Percentiles rank a stretch among this genome's conserved stretches.
These are phyloP conservation scores for Minunthozetes semirufus DNA, from an alignment of 2,888 invertebrate genomes.

Conservation along the genomic window DNA sequence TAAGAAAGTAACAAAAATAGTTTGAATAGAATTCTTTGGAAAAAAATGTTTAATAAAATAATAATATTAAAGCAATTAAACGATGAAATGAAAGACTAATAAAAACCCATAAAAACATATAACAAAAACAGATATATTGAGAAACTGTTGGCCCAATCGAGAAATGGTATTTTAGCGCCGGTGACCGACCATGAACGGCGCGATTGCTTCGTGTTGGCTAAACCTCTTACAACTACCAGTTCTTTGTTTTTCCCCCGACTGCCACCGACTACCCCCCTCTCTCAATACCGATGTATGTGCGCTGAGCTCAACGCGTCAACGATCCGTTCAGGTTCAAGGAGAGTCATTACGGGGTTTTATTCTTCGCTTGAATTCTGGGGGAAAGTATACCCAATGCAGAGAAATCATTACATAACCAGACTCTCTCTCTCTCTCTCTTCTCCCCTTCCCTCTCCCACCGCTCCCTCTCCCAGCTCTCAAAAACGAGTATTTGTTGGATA, in stretches of 20 bases:
- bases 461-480: too few relatives aligned
- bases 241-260: neutral
- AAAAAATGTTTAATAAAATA: too few relatives aligned
- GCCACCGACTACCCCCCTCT: neutral
- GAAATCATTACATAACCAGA: neutral
- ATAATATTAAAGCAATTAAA: too few relatives aligned
- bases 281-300: neutral
- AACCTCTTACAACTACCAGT: neutral
- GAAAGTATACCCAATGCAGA: too few relatives aligned
- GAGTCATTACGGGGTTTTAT: neutral
- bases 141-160: too few relatives aligned
- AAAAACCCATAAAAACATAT: too few relatives aligned
- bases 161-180: neutral
- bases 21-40: too few relatives aligned
- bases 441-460: neutral
- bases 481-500: too few relatives aligned
- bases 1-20: too few relatives aligned
- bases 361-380: too few relatives aligned
- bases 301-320: neutral
- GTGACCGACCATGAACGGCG: conserved; percentile 9
- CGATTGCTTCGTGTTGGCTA: neutral
- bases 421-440: conserved; percentile 28
- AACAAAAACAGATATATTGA: too few relatives aligned
- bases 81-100: too few relatives aligned
- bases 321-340: conserved; percentile 11